Percentiles rank a stretch among this genome's conserved stretches.
phyloP scores from a whole-genome alignment of 1,140 invertebrate species.

The Apolygus lucorum region DNA sequence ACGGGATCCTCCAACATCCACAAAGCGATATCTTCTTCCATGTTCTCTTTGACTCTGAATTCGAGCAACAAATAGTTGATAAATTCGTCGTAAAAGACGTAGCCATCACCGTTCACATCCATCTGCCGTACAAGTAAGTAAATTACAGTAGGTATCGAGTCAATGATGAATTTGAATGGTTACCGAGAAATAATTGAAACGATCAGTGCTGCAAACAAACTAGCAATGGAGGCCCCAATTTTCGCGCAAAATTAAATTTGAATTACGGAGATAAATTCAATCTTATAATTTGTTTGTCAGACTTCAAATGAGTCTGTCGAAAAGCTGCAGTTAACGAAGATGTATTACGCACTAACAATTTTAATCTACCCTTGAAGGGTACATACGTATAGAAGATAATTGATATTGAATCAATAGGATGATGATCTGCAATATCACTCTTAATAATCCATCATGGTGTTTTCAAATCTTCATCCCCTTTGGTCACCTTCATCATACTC shows the following conservation, averaged over 20 bases:
- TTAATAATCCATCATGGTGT: too few species aligned
- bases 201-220: background rate
- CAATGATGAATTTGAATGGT: background rate
- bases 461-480: too few species aligned
- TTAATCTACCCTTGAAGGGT: too few species aligned
- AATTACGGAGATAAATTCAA: background rate
- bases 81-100: background rate
- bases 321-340: too few species aligned
- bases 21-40: background rate
- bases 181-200: background rate
- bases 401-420: too few species aligned
- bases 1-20: constrained; percentile 47
- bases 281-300: too few species aligned
- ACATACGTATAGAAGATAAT: too few species aligned
- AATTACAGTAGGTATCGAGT: constrained; percentile 5
- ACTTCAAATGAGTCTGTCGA: too few species aligned
- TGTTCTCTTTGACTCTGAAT: constrained; percentile 1
- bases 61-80: constrained; percentile 1
- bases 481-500: too few species aligned
- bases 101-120: background rate
- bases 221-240: background rate
- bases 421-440: too few species aligned
- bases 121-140: background rate
- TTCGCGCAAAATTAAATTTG: background rate
- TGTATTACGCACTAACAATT: too few species aligned